Conservation (phyloP, 2,797 vertebrate species). For the Cyclopterus lumpus region DNA sequence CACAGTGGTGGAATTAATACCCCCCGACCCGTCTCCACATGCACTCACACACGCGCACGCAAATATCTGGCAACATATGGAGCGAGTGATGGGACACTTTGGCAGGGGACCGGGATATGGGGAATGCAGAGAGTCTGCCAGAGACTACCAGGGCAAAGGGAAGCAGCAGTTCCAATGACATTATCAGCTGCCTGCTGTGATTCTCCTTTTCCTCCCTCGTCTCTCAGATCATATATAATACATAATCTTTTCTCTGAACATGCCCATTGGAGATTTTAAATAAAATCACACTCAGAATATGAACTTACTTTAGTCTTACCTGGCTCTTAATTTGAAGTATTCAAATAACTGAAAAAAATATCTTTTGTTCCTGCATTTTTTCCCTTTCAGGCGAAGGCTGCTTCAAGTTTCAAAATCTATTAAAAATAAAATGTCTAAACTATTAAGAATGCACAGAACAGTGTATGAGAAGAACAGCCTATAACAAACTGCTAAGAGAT, state of each 20-base stretch:
- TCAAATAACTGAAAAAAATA: not conserved
- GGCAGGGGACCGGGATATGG: constrained; percentile 46
- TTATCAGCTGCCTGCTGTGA: constrained; percentile 60
- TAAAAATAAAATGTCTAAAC: not conserved
- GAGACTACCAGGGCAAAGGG: constrained; percentile 60
- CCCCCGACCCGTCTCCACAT: constrained; percentile 16
- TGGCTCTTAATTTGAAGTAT: constrained; percentile 5
- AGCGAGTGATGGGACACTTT: constrained; percentile 72
- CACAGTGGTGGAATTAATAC: constrained; percentile 69
- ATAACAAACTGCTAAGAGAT: not conserved
- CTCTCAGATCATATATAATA: constrained; percentile 24
- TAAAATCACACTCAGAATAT: constrained; percentile 1
- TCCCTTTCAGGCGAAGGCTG: not conserved
- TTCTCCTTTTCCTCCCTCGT: constrained; percentile 36
- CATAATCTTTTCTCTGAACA: constrained; percentile 30
- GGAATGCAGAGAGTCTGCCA: constrained; percentile 41
- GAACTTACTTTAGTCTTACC: not conserved
- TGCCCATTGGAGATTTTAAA: constrained; percentile 8
- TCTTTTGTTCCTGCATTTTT: not conserved
- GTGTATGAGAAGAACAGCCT: no score
- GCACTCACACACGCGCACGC: constrained; percentile 28
- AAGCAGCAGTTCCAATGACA: constrained; percentile 52
- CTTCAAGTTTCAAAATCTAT: not conserved
- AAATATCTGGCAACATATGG: constrained; percentile 72
- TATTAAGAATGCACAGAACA: constrained; percentile 10